Percentiles rank a stretch among this genome's conserved stretches.
phyloP scores from a whole-genome alignment of 2,888 invertebrate species.

The Gymnoscelis rufifasciata region DNA sequence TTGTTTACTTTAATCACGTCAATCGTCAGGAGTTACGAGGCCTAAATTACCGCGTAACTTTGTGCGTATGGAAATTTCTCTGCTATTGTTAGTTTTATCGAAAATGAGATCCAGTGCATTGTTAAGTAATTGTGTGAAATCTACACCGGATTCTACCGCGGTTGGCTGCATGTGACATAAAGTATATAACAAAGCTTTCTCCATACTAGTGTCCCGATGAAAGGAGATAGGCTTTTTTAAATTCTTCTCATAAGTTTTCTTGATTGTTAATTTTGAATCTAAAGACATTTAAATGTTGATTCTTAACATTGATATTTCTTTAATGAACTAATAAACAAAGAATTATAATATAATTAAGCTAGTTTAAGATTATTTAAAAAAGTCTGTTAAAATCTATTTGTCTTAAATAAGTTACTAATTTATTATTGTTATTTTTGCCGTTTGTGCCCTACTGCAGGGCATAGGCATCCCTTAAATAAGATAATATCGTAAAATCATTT shows the following conservation, averaged over 20 bases:
- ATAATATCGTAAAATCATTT: too few species aligned
- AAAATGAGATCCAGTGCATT: slow-evolving; percentile 29
- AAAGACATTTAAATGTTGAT: not conserved
- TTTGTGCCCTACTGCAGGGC: too few species aligned
- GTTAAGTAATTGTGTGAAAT: slow-evolving; percentile 28
- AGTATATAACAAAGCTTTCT: slow-evolving; percentile 25
- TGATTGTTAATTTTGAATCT: too few species aligned
- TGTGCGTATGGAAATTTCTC: slow-evolving; percentile 32
- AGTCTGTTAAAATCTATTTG: too few species aligned
- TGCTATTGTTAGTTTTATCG: slow-evolving; percentile 34
- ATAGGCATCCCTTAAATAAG: too few species aligned
- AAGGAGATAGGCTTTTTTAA: slow-evolving; percentile 11
- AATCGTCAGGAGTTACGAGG: slow-evolving; percentile 31
- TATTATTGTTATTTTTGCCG: too few species aligned
- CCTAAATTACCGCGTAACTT: slow-evolving; percentile 25
- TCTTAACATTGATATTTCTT: too few species aligned
- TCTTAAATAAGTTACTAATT: too few species aligned
- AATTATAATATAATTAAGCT: too few species aligned
- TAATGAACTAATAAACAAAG: too few species aligned
- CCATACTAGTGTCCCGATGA: slow-evolving; percentile 20
- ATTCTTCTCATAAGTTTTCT: not conserved
- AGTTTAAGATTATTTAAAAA: too few species aligned
- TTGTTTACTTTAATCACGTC: slow-evolving; percentile 49
- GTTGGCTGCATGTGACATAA: slow-evolving; percentile 25
- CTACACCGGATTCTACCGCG: slow-evolving; percentile 22